phyloP scores from a whole-genome alignment of 2,797 vertebrate genomes.

The Odontamblyopus rebecca region DNA sequence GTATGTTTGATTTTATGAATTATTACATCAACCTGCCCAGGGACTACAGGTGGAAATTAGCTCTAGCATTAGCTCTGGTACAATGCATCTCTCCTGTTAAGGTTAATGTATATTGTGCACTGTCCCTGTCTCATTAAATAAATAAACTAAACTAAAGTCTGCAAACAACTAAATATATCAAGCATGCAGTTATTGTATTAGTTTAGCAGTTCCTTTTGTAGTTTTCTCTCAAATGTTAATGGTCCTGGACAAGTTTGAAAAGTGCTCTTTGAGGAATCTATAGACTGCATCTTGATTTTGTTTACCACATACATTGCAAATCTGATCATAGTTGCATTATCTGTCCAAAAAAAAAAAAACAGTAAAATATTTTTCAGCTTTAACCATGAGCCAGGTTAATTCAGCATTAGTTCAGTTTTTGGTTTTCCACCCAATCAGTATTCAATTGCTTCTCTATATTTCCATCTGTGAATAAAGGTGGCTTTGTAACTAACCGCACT shows the following conservation, averaged over 20 bases:
- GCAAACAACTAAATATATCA: not conserved
- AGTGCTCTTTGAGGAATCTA: not conserved
- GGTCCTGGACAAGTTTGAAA: not conserved
- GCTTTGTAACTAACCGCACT: slow-evolving; percentile 21
- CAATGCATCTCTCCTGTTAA: too few species aligned
- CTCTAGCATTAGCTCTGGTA: too few species aligned
- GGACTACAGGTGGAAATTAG: too few species aligned
- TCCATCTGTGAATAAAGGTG: slow-evolving; percentile 26
- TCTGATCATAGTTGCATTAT: not conserved
- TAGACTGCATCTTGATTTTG: too few species aligned
- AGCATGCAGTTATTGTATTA: not conserved
- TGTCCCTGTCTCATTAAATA: too few species aligned
- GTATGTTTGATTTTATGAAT: too few species aligned
- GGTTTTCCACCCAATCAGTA: slow-evolving; percentile 5
- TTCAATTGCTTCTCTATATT: slow-evolving; percentile 14
- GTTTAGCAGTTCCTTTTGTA: not conserved
- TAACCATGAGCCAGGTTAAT: not conserved
- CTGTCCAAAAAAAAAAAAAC: not conserved
- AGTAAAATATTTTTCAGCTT: too few species aligned
- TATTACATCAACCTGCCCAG: too few species aligned
- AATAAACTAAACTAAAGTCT: too few species aligned
- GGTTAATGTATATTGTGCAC: too few species aligned
- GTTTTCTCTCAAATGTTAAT: not conserved
- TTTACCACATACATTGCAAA: not conserved
- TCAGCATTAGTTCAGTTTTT: not conserved